Percentiles rank a stretch among this genome's conserved stretches.
Evolutionary conservation across 1,140 invertebrate species (phyloP).

Genomic region (Trissolcus basalis): DNA sequence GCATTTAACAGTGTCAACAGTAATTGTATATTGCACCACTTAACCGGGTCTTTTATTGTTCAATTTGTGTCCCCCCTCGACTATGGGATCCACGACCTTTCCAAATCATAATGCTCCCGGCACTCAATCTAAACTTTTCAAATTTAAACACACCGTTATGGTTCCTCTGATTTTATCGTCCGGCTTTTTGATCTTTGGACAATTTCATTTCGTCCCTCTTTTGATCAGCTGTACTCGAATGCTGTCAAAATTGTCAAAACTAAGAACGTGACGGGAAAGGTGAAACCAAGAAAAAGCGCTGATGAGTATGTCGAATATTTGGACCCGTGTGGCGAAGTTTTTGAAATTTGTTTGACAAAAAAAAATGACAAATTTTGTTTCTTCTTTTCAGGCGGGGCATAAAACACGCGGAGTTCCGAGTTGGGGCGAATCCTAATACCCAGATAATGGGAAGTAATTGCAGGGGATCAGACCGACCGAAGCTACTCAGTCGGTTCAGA

Average conservation of each 20-base stretch:
- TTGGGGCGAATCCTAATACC: conserved; percentile 76
- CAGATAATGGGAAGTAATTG: conserved; percentile 77
- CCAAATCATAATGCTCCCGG: background rate
- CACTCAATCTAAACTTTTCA: background rate
- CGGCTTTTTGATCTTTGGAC: too few species aligned
- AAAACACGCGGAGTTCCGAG: conserved; percentile 68
- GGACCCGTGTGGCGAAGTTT: too few species aligned
- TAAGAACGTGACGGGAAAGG: too few species aligned
- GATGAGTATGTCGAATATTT: too few species aligned
- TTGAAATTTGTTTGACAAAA: background rate
- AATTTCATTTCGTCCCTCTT: background rate
- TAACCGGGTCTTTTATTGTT: conserved; percentile 45
- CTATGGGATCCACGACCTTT: conserved; percentile 15
- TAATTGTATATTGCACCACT: conserved; percentile 54
- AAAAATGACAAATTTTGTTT: conserved; percentile 26
- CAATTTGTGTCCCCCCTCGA: conserved; percentile 46
- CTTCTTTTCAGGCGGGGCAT: conserved; percentile 62
- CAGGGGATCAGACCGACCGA: conserved; percentile 72
- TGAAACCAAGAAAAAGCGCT: too few species aligned
- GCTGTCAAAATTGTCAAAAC: too few species aligned
- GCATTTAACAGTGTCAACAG: conserved; percentile 52
- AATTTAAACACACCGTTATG: too few species aligned
- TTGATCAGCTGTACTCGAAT: background rate
- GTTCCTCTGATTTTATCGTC: too few species aligned
- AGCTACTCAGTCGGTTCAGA: conserved; percentile 68